Percentiles rank a stretch among this genome's conserved stretches.
Evolutionary conservation across 2,888 invertebrate genomes (phyloP).

Genomic region (Allacma fusca): DNA sequence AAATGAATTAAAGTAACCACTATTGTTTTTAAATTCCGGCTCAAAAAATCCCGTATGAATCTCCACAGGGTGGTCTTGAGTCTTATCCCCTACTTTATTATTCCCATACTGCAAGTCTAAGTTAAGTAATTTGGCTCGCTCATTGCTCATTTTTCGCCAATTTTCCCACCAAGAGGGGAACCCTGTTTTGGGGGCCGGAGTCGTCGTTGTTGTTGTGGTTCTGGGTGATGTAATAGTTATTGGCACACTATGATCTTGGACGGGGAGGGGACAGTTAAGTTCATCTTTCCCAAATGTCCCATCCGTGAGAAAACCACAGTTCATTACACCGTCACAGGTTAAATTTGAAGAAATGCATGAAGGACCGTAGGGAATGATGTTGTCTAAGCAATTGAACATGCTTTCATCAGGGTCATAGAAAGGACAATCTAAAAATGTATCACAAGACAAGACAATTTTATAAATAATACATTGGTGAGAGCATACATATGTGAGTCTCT

Average conservation of each 20-base stretch:
- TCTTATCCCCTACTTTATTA: neutral
- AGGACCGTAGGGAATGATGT: slow-evolving; percentile 28
- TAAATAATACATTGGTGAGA: neutral
- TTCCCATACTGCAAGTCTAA: slow-evolving; percentile 2
- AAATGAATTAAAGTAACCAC: slow-evolving; percentile 4
- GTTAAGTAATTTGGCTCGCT: neutral
- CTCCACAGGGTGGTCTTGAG: neutral
- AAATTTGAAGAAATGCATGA: slow-evolving; percentile 54
- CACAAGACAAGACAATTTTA: neutral
- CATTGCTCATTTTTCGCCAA: slow-evolving; percentile 21
- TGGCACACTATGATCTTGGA: neutral
- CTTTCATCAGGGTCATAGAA: slow-evolving; percentile 24
- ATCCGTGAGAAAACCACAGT: slow-evolving; percentile 55
- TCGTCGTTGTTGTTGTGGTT: neutral
- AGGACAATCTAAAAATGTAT: slow-evolving; percentile 19
- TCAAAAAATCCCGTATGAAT: slow-evolving; percentile 17
- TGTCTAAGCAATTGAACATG: slow-evolving; percentile 37
- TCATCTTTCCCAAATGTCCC: slow-evolving; percentile 57
- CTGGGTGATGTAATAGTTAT: neutral
- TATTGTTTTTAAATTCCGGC: neutral
- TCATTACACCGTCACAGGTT: slow-evolving; percentile 56
- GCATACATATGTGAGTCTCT: no score
- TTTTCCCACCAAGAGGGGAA: slow-evolving; percentile 29
- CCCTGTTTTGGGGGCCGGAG: neutral
- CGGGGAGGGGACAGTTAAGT: slow-evolving; percentile 41